Conservation (phyloP, 2,113 vertebrate genomes). For the Trachemys scripta region DNA sequence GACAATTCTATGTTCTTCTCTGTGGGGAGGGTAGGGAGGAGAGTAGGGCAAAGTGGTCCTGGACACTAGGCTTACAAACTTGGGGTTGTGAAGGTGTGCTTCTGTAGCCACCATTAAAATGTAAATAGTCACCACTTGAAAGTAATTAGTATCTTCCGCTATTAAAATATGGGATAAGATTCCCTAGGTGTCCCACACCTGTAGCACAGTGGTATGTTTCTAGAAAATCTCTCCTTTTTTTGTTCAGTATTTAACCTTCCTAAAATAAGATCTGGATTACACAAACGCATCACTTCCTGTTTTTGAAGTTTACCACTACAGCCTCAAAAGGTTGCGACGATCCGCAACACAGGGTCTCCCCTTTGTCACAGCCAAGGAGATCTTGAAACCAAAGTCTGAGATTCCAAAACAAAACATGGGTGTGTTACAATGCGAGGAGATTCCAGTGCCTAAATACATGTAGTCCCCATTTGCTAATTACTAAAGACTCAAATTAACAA, state of each 20-base stretch:
- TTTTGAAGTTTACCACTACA: not conserved
- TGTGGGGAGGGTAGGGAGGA: not conserved
- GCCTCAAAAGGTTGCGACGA: rapidly evolving
- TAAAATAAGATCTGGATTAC: not conserved
- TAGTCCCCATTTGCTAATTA: not conserved
- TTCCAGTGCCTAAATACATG: rapidly evolving
- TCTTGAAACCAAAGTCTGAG: not conserved
- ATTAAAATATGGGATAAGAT: not conserved
- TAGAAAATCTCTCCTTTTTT: not conserved
- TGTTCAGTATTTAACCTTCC: not conserved
- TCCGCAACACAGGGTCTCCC: not conserved
- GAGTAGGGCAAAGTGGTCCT: not conserved
- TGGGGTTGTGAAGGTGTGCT: not conserved
- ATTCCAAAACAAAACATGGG: not conserved
- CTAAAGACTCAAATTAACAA: not conserved
- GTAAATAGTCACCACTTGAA: not conserved
- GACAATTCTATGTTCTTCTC: not conserved
- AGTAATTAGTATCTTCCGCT: not conserved
- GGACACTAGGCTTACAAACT: not conserved
- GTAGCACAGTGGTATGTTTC: not conserved
- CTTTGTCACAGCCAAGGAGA: not conserved
- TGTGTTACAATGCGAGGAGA: not conserved
- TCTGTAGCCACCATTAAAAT: not conserved
- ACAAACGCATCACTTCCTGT: not conserved
- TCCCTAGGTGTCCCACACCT: not conserved